A percentile compares a stretch with the other conserved stretches of the same genome.
These are phyloP conservation scores for Sarcoramphus papa DNA, from an alignment of 2,797 vertebrate genomes.

Conservation along the genomic window DNA sequence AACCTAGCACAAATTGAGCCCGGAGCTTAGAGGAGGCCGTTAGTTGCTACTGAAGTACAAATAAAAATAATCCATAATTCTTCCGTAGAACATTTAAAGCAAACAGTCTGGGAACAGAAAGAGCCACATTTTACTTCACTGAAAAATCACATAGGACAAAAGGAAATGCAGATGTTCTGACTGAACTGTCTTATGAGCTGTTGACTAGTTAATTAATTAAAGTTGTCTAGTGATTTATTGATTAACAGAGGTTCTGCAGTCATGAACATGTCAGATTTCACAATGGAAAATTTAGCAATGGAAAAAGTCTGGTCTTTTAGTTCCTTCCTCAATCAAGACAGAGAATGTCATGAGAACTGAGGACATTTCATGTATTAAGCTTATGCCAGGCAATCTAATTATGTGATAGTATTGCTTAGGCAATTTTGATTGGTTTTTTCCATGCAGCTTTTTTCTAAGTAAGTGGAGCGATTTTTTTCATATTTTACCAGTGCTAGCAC, in stretches of 20 bases:
- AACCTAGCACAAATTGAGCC: neutral
- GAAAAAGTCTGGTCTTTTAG: conserved; percentile 54
- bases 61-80: conserved; percentile 50
- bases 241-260: conserved; percentile 47
- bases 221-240: conserved; percentile 52
- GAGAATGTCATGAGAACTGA: conserved; percentile 31
- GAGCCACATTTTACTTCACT: neutral
- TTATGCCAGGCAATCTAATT: conserved; percentile 26
- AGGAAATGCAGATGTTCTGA: conserved; percentile 59
- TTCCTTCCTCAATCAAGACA: conserved; percentile 44
- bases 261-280: conserved; percentile 51
- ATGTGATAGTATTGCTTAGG: conserved; percentile 20
- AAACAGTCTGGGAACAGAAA: conserved; percentile 47
- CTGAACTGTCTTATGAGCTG: conserved; percentile 53
- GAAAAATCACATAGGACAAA: conserved; percentile 43
- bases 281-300: conserved; percentile 67
- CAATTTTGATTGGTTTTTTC: conserved; percentile 18
- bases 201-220: conserved; percentile 63
- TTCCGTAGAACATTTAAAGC: conserved; percentile 32
- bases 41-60: conserved; percentile 50
- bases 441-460: neutral
- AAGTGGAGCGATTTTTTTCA: neutral
- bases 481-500: neutral
- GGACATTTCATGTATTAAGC: conserved; percentile 1
- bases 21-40: neutral